A percentile compares a stretch with the other conserved stretches of the same genome.
Evolutionary conservation across 2,797 vertebrate species (phyloP).

Genomic region (Podarcis siculus): DNA sequence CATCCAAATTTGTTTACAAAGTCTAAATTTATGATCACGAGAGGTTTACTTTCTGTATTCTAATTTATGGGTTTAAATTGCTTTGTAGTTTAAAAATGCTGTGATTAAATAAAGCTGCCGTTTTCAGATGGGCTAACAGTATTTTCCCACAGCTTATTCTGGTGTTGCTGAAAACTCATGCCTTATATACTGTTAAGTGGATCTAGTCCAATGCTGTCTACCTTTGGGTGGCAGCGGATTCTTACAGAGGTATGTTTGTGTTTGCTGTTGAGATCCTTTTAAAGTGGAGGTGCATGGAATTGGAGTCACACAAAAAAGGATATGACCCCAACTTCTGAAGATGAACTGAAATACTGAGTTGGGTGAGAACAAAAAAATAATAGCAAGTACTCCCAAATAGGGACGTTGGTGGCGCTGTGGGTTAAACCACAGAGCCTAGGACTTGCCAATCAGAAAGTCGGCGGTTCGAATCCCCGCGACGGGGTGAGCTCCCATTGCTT

Average conservation of each 20-base stretch:
- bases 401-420: too few species aligned
- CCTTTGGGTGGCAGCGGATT: background rate
- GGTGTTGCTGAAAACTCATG: background rate
- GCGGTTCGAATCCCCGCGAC: too few species aligned
- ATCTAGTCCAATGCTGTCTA: background rate
- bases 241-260: background rate
- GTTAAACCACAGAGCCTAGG: too few species aligned
- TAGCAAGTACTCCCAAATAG: too few species aligned
- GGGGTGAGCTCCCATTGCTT: too few species aligned
- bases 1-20: conserved; percentile 18
- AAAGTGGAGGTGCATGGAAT: background rate
- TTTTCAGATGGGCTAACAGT: background rate
- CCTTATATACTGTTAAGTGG: background rate
- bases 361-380: too few species aligned
- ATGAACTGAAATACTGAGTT: too few species aligned
- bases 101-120: background rate
- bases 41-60: background rate
- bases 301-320: too few species aligned
- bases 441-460: too few species aligned
- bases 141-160: background rate
- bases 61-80: background rate
- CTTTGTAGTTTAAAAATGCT: background rate
- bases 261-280: background rate
- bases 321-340: too few species aligned
- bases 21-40: conserved; percentile 35